Percentiles rank a stretch among this genome's conserved stretches.
phyloP scores from a whole-genome alignment of 2,797 vertebrate species.

The Tragopan temminckii region DNA sequence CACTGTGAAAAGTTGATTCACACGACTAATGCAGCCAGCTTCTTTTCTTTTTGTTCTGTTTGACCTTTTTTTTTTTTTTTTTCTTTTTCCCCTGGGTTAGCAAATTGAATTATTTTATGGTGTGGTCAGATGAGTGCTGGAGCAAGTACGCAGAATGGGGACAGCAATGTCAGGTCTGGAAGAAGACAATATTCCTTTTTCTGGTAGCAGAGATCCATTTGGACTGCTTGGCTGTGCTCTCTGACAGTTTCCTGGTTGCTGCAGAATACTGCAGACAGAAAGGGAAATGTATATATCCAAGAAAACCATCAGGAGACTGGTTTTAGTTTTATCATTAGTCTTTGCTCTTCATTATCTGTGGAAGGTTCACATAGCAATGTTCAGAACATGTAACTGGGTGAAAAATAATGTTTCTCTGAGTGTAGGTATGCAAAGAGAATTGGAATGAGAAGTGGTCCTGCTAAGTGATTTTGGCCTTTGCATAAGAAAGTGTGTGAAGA shows the following conservation, averaged over 20 bases:
- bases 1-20: background rate
- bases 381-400: background rate
- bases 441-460: background rate
- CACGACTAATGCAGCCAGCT: background rate
- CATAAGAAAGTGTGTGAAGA: background rate
- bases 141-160: background rate
- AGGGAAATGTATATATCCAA: background rate
- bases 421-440: background rate
- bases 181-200: background rate
- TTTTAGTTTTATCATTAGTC: background rate
- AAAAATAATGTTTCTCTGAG: background rate
- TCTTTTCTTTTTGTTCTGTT: background rate
- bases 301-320: background rate
- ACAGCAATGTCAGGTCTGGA: background rate
- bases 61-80: background rate
- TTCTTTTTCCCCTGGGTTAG: background rate
- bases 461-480: background rate
- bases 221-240: background rate
- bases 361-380: background rate
- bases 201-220: background rate
- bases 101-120: slow-evolving; percentile 24
- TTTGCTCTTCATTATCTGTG: background rate
- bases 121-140: background rate
- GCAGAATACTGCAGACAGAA: accelerated
- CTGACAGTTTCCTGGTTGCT: background rate